These are phyloP conservation scores for Monoplex corrugatus DNA, from an alignment of 2,888 invertebrate species.

Conservation along the genomic window DNA sequence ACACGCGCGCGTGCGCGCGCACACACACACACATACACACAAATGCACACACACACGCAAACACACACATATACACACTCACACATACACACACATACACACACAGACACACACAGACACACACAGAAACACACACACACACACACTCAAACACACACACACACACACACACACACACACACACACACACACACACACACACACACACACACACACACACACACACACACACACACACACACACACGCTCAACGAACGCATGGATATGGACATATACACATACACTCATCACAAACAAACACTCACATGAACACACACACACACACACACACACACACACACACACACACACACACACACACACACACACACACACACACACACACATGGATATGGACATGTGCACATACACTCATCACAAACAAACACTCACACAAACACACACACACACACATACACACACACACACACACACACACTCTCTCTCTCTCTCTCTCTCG, in stretches of 20 bases:
- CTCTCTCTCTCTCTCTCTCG: too few species aligned
- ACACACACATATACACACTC: slow-evolving; percentile 27
- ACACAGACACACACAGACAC: slow-evolving; percentile 38
- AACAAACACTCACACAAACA: too few species aligned
- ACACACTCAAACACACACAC: neutral
- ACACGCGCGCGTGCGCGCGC: neutral
- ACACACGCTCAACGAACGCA: neutral
- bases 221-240: slow-evolving; percentile 26
- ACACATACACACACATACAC: slow-evolving; percentile 27
- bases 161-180: neutral
- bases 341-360: slow-evolving; percentile 29
- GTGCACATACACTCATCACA: too few species aligned
- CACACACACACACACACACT: too few species aligned
- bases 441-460: too few species aligned
- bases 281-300: slow-evolving; percentile 22
- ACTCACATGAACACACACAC: slow-evolving; percentile 16
- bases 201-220: slow-evolving; percentile 23
- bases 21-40: slow-evolving; percentile 30
- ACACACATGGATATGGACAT: too few species aligned
- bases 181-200: slow-evolving; percentile 19
- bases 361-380: neutral
- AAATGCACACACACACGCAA: slow-evolving; percentile 31
- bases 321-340: slow-evolving; percentile 36
- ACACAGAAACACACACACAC: slow-evolving; percentile 35
- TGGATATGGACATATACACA: neutral